These are phyloP conservation scores for Chitala chitala DNA, from an alignment of 2,113 vertebrate species.

Conservation along the genomic window DNA sequence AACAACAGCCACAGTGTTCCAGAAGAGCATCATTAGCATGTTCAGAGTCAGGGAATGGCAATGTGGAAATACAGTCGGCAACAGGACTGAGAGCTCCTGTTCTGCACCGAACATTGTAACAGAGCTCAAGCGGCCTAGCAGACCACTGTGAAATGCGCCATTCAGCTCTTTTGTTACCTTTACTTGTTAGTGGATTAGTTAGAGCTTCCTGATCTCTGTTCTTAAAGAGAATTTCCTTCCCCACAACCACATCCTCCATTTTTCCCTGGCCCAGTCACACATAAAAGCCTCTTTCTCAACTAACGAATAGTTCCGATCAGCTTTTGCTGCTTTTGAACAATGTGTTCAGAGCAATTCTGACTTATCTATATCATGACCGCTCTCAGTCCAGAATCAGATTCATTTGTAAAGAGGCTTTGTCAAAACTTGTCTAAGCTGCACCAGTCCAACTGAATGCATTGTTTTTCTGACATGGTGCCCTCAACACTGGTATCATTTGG, in stretches of 20 bases:
- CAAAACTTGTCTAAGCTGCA: constrained; percentile 16
- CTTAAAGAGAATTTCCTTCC: not conserved
- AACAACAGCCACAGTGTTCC: too few relatives aligned
- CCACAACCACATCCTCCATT: not conserved
- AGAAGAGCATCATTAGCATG: too few relatives aligned
- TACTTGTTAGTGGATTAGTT: not conserved
- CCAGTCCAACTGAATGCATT: constrained; percentile 11
- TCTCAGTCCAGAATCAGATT: constrained; percentile 27
- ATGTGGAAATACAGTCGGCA: too few relatives aligned
- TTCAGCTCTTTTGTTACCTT: not conserved
- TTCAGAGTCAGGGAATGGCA: too few relatives aligned
- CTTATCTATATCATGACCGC: constrained; percentile 28
- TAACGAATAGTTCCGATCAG: constrained; percentile 24
- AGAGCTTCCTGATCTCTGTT: not conserved
- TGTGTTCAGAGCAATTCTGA: not conserved
- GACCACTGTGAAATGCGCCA: not conserved
- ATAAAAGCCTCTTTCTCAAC: constrained; percentile 17
- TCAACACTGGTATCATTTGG: constrained; percentile 27
- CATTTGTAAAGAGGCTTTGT: constrained; percentile 24
- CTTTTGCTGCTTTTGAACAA: constrained; percentile 19
- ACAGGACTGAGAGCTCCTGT: too few relatives aligned
- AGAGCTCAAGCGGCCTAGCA: not conserved
- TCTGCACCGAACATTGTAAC: not conserved
- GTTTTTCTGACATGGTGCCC: constrained; percentile 24
- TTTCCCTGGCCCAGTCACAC: not conserved